These are phyloP conservation scores for Drosophila subpulchrella DNA, from an alignment of 1,140 invertebrate genomes.

Conservation along the genomic window DNA sequence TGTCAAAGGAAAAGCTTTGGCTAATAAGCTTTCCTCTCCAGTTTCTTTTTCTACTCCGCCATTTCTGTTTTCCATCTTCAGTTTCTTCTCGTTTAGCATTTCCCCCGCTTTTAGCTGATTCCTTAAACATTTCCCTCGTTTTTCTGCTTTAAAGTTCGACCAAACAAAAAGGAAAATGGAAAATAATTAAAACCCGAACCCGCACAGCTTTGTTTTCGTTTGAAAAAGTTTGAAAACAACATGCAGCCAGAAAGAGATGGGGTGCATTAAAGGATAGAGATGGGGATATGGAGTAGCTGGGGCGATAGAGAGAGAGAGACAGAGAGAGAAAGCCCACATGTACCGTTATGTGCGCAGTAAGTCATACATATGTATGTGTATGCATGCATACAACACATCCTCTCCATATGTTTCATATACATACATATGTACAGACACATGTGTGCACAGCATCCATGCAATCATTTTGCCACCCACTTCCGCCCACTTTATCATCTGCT, in stretches of 20 bases:
- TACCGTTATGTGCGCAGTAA: slow-evolving; percentile 58
- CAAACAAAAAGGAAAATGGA: slow-evolving; percentile 52
- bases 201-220: slow-evolving; percentile 42
- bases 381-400: slow-evolving; percentile 8
- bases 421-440: not conserved
- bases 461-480: slow-evolving; percentile 15
- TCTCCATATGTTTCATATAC: slow-evolving; percentile 8
- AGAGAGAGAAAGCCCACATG: slow-evolving; percentile 31
- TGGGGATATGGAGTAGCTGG: not conserved
- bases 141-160: slow-evolving; percentile 43
- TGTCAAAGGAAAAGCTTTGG: slow-evolving; percentile 15
- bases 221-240: slow-evolving; percentile 39
- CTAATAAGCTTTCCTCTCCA: slow-evolving; percentile 13
- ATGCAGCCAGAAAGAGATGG: slow-evolving; percentile 30
- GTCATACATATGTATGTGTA: slow-evolving; percentile 7
- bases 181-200: slow-evolving; percentile 65
- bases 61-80: no score
- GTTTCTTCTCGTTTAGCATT: not conserved
- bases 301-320: slow-evolving; percentile 1
- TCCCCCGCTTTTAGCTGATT: not conserved
- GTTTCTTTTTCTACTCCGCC: not conserved
- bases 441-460: slow-evolving; percentile 10
- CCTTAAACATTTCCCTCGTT: not conserved
- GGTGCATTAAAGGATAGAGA: not conserved
- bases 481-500: slow-evolving; percentile 1